Base-by-base conservation (phyloP, 2,797 vertebrate species). In the Mycteria americana region DNA sequence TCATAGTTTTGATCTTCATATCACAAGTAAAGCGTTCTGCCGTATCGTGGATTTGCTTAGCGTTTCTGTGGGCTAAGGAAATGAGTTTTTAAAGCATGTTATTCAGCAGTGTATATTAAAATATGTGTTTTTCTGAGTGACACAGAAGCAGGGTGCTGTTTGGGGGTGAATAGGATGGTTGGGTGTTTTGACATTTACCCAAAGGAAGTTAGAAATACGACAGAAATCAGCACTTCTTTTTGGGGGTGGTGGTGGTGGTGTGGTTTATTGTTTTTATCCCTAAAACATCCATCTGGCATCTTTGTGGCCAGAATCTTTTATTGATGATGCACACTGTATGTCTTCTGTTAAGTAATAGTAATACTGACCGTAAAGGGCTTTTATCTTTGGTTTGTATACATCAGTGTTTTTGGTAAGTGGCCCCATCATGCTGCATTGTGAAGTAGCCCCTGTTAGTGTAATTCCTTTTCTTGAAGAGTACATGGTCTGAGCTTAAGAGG, bases 1-100 rank as follows among this genome's bases (percentile, higher is more conserved):
- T n/a, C 17, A 0, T 7, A 2, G 48, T 59, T 73, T 46, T 45
- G 75, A 37, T 67, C 16, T 53, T 57, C 9, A 0, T 23, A 2
- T 46, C 19, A 0, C 48, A 18, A 15, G 35, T 31, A 1, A 30
- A 69, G 41, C 3, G 0, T 50, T 63, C 46, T 54, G 50, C 50
- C 3, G 0, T 8, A 7, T 41, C 3, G 2, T 43, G 77, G n/a
- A 8, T 75, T 64, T 37, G 15, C 62, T 60, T 18, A 28, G n/a
- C 14, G 2, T 45, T 53, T 45, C 28, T 25, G 6, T 31, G 22
- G 23, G 51, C 51, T 64, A 25, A 50, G 56, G 39, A 50, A 50
- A 45, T 0, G 14, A 31, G 18, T 11, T 53, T 62, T 80, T 57
- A 27, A 69, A 73, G 67, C 7, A 0, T 11, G 15, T 75, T 81